Evolutionary conservation across 2,888 invertebrate species (phyloP).

Genomic region (Pseudococcus viburni): DNA sequence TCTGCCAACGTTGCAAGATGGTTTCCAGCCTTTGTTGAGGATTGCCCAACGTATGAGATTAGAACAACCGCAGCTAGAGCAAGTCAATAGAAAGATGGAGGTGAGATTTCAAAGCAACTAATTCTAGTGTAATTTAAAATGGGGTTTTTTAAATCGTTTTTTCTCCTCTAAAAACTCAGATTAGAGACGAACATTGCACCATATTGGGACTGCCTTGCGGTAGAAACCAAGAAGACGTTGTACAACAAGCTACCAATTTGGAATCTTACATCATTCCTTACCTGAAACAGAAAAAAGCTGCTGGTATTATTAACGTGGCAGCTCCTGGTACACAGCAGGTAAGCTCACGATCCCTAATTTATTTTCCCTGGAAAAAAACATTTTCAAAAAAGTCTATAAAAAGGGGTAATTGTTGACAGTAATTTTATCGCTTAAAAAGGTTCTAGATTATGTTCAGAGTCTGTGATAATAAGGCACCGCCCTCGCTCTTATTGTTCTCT

Average conservation of each 20-base stretch:
- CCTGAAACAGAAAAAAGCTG: conserved; percentile 96
- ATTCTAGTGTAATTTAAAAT: neutral
- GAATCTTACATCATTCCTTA: conserved; percentile 95
- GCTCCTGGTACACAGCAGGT: conserved; percentile 91
- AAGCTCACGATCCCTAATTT: conserved; percentile 67
- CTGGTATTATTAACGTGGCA: conserved; percentile 97
- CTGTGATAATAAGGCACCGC: too few species aligned
- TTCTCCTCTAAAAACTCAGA: conserved; percentile 74
- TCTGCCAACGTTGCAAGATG: conserved; percentile 87
- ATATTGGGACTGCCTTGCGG: conserved; percentile 96
- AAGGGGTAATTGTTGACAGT: too few species aligned
- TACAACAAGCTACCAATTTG: conserved; percentile 92
- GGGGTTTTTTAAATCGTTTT: neutral
- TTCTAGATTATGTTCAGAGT: too few species aligned
- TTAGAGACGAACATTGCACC: conserved; percentile 96
- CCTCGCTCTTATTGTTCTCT: too few species aligned
- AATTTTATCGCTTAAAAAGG: too few species aligned
- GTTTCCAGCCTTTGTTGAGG: conserved; percentile 84
- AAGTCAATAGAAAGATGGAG: conserved; percentile 97
- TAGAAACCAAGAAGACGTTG: conserved; percentile 91
- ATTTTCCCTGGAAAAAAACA: too few species aligned
- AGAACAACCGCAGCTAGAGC: conserved; percentile 95
- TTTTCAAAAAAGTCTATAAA: too few species aligned
- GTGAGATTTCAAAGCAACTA: conserved; percentile 72
- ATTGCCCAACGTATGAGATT: conserved; percentile 98